These are phyloP conservation scores for Aviceda subcristata DNA, from an alignment of 2,113 vertebrate species.

Conservation along the genomic window DNA sequence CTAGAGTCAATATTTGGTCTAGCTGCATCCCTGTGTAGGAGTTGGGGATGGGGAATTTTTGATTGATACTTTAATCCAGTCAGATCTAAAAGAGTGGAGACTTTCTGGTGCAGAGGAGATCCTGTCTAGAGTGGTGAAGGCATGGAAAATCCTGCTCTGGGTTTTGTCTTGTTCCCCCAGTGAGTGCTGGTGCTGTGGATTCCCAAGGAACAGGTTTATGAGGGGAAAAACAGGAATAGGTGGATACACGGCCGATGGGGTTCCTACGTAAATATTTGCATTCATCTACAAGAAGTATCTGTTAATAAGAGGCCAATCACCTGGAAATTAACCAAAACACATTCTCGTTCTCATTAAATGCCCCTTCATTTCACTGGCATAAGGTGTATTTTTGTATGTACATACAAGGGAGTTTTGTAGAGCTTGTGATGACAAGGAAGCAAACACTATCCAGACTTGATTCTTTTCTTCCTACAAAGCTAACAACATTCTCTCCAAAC, in stretches of 20 bases:
- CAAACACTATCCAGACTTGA: constrained; percentile 43
- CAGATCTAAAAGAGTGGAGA: neutral
- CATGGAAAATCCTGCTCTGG: neutral
- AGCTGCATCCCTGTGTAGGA: neutral
- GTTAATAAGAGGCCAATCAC: constrained; percentile 23
- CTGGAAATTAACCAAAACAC: neutral
- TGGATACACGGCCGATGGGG: neutral
- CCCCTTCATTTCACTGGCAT: neutral
- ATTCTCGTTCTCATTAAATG: neutral
- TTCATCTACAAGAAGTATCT: neutral
- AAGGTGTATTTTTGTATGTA: neutral
- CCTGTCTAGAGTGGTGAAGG: neutral
- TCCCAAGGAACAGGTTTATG: constrained; percentile 18
- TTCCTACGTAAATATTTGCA: constrained; percentile 6
- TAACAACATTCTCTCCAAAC: neutral
- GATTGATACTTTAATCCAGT: neutral
- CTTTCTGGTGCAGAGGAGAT: neutral
- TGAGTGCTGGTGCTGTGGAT: neutral
- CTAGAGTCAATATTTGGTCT: neutral
- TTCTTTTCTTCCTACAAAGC: neutral
- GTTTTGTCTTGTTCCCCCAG: neutral
- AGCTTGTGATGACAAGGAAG: constrained; percentile 7
- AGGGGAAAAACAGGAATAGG: neutral
- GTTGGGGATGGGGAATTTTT: neutral
- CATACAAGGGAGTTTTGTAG: neutral